A percentile compares a stretch with the other conserved stretches of the same genome.
phyloP scores from a whole-genome alignment of 2,888 invertebrate species.

The Nycteola revayana region DNA sequence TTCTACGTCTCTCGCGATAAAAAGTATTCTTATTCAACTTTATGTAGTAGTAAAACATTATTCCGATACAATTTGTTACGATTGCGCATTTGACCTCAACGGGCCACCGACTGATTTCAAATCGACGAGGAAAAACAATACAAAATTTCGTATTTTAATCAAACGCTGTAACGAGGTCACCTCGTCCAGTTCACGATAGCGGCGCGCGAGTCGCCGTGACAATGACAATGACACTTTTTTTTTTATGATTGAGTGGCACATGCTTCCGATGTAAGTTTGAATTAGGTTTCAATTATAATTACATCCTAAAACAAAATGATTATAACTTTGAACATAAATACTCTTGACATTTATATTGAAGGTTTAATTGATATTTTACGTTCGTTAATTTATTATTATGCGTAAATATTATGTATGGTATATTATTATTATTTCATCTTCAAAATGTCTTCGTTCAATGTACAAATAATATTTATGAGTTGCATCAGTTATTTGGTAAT shows the following conservation, averaged over 20 bases:
- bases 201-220: conserved; percentile 37
- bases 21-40: conserved; percentile 24
- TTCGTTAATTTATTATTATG: too few species aligned
- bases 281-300: too few species aligned
- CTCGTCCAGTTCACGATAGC: conserved; percentile 27
- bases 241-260: conserved; percentile 31
- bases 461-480: too few species aligned
- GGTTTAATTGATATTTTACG: too few species aligned
- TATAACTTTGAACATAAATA: too few species aligned
- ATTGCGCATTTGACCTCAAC: conserved; percentile 53
- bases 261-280: conserved; percentile 19
- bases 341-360: too few species aligned
- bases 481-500: too few species aligned
- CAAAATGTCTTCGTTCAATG: too few species aligned
- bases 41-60: too few species aligned
- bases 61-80: conserved; percentile 40
- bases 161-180: conserved; percentile 40
- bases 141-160: conserved; percentile 44
- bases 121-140: conserved; percentile 57
- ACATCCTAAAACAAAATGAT: too few species aligned
- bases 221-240: conserved; percentile 52
- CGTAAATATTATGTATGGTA: too few species aligned
- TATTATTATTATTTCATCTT: too few species aligned
- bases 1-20: conserved; percentile 45
- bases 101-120: conserved; percentile 45